Base-by-base conservation (phyloP, 2,888 invertebrate genomes). In the Andrena fulva region DNA sequence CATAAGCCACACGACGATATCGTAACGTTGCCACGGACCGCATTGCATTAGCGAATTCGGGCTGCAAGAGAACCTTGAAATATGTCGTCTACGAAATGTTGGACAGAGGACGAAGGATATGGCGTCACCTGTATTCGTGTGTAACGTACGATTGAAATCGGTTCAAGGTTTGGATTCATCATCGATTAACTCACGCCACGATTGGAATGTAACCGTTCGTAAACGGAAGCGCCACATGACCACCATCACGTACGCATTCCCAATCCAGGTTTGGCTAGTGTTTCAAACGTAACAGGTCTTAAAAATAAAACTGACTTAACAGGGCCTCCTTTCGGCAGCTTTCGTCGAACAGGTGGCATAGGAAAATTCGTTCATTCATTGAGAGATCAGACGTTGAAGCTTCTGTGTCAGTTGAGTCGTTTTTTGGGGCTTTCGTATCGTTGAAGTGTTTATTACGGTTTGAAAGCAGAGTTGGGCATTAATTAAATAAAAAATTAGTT, bases 101-200 rank as follows among this genome's bases (percentile, higher is more conserved):
- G 56, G 50, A 62, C 54, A 6, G 16, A 16, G 31, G 80, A 76
- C 68, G 77, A 80, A 70, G 85, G 82, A 78, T 79, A 62, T 82
- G 80, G 80, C 84, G 79, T 85, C 84, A 85, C 66, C 75, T 71
- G 80, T 82, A 80, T 87, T 85, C 77, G 84, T 77, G 80, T 72
- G 70, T 60, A 68, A 77, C 75, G 27, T 80, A 72, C 87, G 86
- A 89, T 90, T 80, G 89, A 89, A 91, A 90, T 91, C 88, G 89
- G 90, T 91, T 91, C 90, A 91, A 91, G 91, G 90, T 89, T 86
- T 74, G 78, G 82, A 80, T 80, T 87, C 83, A 86, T 84, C 86
- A 78, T 82, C 82, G 85, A 77, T 82, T 80, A 70, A 59, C 80
- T 82, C 74, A 63, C 52, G 56, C 24, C 60, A 29, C 70, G 20